phyloP scores from a whole-genome alignment of 2,888 invertebrate genomes.

The Ophion ellenae region DNA sequence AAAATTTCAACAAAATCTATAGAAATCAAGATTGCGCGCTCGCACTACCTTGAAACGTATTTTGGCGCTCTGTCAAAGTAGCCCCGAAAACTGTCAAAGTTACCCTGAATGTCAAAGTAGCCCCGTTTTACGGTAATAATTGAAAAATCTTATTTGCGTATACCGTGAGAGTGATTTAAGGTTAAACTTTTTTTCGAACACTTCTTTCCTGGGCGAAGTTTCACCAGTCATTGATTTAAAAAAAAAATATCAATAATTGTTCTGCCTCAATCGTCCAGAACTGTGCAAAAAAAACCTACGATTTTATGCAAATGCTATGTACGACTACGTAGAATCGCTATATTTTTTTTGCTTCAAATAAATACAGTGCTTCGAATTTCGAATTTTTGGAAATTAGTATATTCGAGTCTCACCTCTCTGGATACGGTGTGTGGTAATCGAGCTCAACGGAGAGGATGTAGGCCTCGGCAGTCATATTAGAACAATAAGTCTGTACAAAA shows the following conservation, averaged over 20 bases:
- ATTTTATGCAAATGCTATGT: neutral
- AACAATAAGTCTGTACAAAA: slow-evolving; percentile 84
- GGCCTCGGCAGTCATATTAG: slow-evolving; percentile 84
- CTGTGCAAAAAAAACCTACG: neutral
- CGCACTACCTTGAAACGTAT: too few species aligned
- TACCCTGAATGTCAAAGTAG: too few species aligned
- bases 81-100: too few species aligned
- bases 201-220: neutral
- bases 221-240: neutral
- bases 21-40: too few species aligned
- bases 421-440: slow-evolving; percentile 85
- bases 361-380: neutral
- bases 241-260: neutral
- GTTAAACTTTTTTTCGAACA: neutral
- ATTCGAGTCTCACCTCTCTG: slow-evolving; percentile 82
- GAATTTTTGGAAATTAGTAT: neutral
- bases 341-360: neutral
- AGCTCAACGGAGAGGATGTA: slow-evolving; percentile 85
- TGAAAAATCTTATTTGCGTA: neutral
- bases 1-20: too few species aligned
- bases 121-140: too few species aligned
- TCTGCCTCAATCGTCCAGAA: neutral
- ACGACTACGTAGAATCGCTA: neutral
- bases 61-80: too few species aligned
- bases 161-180: neutral